phyloP scores from a whole-genome alignment of 2,888 invertebrate genomes.

The Tiliacea citrago region DNA sequence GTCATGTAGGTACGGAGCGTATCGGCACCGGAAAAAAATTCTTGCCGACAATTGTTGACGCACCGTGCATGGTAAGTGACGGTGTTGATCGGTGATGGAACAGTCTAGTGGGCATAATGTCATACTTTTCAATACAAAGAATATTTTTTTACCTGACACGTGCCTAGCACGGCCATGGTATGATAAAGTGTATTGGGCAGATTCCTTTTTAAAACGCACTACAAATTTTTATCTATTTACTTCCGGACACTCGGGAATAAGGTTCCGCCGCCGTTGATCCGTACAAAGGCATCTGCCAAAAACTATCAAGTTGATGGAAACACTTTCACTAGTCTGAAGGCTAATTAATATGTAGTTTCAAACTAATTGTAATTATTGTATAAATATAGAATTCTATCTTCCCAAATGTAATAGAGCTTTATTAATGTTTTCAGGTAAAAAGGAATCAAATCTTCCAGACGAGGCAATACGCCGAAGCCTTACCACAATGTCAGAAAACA shows the following conservation, averaged over 20 bases:
- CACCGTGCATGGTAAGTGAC: too few species aligned
- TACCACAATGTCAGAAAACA: slow-evolving; percentile 79
- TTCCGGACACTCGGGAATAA: background rate
- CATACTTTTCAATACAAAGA: too few species aligned
- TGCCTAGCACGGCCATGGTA: too few species aligned
- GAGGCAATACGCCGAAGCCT: background rate
- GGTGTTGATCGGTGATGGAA: too few species aligned
- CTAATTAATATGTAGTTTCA: background rate
- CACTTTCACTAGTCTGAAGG: background rate
- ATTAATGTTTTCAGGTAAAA: slow-evolving; percentile 48
- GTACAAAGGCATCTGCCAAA: background rate
- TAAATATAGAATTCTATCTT: background rate
- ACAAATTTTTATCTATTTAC: background rate
- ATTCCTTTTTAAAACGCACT: too few species aligned
- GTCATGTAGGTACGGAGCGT: too few species aligned
- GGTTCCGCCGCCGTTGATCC: background rate
- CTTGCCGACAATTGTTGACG: too few species aligned
- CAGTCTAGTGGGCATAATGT: too few species aligned
- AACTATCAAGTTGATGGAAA: background rate
- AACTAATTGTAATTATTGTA: background rate
- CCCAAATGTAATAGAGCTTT: slow-evolving; percentile 8
- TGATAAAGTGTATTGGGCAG: too few species aligned
- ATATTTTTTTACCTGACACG: too few species aligned
- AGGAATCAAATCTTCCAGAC: background rate
- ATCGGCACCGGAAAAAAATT: too few species aligned